These are phyloP conservation scores for Epinephelus fuscoguttatus DNA, from an alignment of 2,113 vertebrate species.

Conservation along the genomic window DNA sequence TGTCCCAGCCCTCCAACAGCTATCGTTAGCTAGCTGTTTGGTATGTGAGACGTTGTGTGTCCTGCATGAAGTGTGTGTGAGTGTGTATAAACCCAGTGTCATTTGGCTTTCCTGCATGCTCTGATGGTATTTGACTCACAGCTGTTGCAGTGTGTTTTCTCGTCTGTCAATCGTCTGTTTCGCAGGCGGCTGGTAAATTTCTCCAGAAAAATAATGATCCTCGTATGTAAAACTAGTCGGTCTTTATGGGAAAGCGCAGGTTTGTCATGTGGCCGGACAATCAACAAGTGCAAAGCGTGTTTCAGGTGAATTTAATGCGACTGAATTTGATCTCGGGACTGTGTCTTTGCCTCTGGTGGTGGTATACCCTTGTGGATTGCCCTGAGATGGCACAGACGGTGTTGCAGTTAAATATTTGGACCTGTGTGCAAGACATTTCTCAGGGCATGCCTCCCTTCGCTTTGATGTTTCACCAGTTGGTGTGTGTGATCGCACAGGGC, in stretches of 20 bases:
- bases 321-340: constrained; percentile 28
- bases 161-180: constrained; percentile 75
- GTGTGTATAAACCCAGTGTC: constrained; percentile 57
- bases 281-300: constrained; percentile 80
- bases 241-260: constrained; percentile 22
- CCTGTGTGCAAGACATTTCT: constrained; percentile 35
- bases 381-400: constrained; percentile 52
- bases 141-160: constrained; percentile 82
- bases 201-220: constrained; percentile 46
- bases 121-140: constrained; percentile 76
- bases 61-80: constrained; percentile 50
- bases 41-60: constrained; percentile 75
- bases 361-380: constrained; percentile 16
- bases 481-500: constrained; percentile 35
- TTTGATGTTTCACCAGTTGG: constrained; percentile 26
- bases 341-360: constrained; percentile 16
- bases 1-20: constrained; percentile 56
- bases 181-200: constrained; percentile 68
- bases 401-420: constrained; percentile 42
- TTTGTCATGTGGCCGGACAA: constrained; percentile 54
- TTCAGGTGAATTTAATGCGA: constrained; percentile 44
- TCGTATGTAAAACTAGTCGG: constrained; percentile 13
- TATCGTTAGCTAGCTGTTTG: constrained; percentile 76
- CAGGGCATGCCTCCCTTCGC: constrained; percentile 17
- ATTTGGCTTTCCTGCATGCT: constrained; percentile 71